These are phyloP conservation scores for Masticophis lateralis DNA, from an alignment of 2,797 vertebrate species.

Conservation along the genomic window DNA sequence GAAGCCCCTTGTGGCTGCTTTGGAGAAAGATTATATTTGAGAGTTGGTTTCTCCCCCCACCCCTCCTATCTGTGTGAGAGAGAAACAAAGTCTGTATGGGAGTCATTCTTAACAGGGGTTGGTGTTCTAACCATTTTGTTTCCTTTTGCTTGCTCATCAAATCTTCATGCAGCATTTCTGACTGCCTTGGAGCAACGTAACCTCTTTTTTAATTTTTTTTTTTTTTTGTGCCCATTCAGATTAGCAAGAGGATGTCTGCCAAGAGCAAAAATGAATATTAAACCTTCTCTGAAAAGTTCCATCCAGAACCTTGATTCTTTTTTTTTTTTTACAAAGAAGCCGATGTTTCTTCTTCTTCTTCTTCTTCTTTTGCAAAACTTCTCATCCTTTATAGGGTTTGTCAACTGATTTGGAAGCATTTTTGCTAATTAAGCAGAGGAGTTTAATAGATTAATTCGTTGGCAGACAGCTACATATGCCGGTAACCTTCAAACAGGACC, in stretches of 20 bases:
- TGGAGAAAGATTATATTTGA: no score
- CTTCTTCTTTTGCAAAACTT: not conserved
- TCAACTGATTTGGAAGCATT: not conserved
- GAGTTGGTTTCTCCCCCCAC: not conserved
- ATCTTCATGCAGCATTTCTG: constrained; percentile 20
- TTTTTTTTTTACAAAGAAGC: not conserved
- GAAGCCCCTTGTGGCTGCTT: no score
- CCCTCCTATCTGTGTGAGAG: not conserved
- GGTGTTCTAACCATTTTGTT: not conserved
- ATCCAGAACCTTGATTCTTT: not conserved
- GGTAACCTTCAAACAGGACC: not conserved
- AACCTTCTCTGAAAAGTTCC: not conserved
- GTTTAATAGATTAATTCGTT: not conserved
- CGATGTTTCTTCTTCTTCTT: not conserved
- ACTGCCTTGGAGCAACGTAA: not conserved
- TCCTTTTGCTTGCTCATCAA: constrained; percentile 17
- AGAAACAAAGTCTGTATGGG: not conserved
- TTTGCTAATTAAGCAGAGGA: not conserved
- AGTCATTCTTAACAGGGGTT: not conserved
- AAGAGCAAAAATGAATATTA: constrained; percentile 24
- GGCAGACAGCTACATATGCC: not conserved
- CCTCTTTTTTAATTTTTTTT: not conserved
- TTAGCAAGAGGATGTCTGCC: constrained; percentile 21
- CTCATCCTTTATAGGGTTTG: not conserved
- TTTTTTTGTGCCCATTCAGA: not conserved